Evolutionary conservation across 2,888 invertebrate genomes (phyloP).

Genomic region (Drosophila infuscata): DNA sequence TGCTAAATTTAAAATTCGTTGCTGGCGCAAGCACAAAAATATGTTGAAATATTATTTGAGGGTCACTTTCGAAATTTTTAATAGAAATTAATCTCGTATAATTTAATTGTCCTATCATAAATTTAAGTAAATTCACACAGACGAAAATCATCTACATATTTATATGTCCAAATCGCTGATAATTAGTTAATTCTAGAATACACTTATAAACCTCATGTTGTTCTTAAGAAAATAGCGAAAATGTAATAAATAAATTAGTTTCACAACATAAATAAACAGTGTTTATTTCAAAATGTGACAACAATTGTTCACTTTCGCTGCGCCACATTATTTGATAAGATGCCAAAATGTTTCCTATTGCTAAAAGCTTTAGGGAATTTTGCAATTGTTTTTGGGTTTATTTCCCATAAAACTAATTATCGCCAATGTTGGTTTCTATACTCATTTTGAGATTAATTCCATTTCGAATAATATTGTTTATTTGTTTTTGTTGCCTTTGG

Average conservation of each 20-base stretch:
- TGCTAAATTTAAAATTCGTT: slow-evolving; percentile 72
- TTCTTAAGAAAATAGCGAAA: slow-evolving; percentile 35
- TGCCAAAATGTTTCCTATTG: slow-evolving; percentile 52
- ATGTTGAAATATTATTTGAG: slow-evolving; percentile 79
- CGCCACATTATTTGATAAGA: slow-evolving; percentile 43
- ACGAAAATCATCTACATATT: slow-evolving; percentile 5
- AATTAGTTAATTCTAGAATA: slow-evolving; percentile 22
- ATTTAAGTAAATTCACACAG: slow-evolving; percentile 45
- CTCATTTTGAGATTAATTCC: slow-evolving; percentile 68
- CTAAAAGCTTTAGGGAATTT: slow-evolving; percentile 20
- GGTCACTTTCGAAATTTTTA: slow-evolving; percentile 75
- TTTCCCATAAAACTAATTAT: slow-evolving; percentile 62
- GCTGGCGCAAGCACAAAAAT: slow-evolving; percentile 73
- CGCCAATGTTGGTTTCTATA: slow-evolving; percentile 44
- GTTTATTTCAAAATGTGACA: slow-evolving; percentile 52
- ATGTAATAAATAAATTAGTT: slow-evolving; percentile 44
- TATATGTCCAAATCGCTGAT: slow-evolving; percentile 42
- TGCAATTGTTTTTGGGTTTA: slow-evolving; percentile 20
- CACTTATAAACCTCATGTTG: slow-evolving; percentile 37
- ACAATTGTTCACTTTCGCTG: slow-evolving; percentile 72
- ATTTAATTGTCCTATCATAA: slow-evolving; percentile 37
- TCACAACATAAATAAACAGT: slow-evolving; percentile 23
- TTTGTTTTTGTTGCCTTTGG: slow-evolving; percentile 53
- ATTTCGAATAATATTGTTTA: slow-evolving; percentile 79
- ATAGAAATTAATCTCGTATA: slow-evolving; percentile 53